These are phyloP conservation scores for Strigamia maritima DNA, from an alignment of 2,888 invertebrate genomes.

Conservation along the genomic window DNA sequence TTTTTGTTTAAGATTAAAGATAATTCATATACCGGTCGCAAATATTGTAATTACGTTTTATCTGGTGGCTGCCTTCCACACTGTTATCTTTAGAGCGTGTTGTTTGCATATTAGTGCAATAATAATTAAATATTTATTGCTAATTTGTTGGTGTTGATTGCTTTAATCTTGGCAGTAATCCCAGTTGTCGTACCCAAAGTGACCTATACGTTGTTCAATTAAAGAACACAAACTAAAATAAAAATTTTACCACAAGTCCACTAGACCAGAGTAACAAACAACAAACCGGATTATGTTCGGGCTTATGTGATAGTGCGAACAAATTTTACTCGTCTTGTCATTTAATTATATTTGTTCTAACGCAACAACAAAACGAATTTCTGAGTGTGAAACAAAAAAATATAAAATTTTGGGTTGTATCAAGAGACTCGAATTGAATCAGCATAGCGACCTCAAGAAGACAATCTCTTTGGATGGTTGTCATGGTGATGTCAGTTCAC, in stretches of 20 bases:
- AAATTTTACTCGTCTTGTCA: neutral
- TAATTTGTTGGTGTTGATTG: neutral
- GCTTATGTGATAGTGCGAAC: neutral
- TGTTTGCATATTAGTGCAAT: neutral
- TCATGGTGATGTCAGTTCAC: conserved; percentile 33
- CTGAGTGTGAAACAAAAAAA: neutral
- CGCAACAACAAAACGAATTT: neutral
- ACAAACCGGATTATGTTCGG: neutral
- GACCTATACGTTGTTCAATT: neutral
- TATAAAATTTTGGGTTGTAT: neutral
- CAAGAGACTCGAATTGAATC: conserved; percentile 17
- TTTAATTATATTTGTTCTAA: neutral
- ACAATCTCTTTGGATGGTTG: conserved; percentile 30
- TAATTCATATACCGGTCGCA: too few relatives aligned
- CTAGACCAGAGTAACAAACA: neutral
- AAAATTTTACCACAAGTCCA: neutral
- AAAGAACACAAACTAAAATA: neutral
- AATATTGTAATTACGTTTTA: too few relatives aligned
- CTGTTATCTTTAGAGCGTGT: neutral
- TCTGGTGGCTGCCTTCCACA: neutral
- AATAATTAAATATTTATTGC: neutral
- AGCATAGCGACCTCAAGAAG: conserved; percentile 6
- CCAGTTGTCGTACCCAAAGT: neutral
- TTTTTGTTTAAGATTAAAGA: too few relatives aligned
- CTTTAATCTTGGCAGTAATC: neutral